Percentiles rank a stretch among this genome's conserved stretches.
Evolutionary conservation across 2,888 invertebrate genomes (phyloP).

Genomic region (Drosophila kanekoi): DNA sequence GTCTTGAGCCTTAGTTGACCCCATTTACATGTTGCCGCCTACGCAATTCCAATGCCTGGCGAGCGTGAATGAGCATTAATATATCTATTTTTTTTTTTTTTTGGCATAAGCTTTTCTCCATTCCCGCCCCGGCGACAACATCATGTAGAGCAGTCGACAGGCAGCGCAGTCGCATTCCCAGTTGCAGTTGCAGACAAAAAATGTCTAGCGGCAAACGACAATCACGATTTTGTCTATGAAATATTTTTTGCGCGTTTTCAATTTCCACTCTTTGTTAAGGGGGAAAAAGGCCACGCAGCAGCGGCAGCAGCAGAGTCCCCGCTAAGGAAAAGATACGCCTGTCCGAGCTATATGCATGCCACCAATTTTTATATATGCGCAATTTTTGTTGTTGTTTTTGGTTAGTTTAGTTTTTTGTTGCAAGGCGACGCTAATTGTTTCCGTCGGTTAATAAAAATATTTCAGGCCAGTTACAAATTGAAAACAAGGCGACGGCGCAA

Average conservation of each 20-base stretch:
- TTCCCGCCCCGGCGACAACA: slow-evolving; percentile 2
- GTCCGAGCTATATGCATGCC: slow-evolving; percentile 55
- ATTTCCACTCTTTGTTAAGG: slow-evolving; percentile 65
- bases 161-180: slow-evolving; percentile 1
- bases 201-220: slow-evolving; percentile 78
- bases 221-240: slow-evolving; percentile 76
- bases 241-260: slow-evolving; percentile 77
- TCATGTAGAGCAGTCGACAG: slow-evolving; percentile 60
- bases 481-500: slow-evolving; percentile 56
- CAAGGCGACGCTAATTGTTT: slow-evolving; percentile 81
- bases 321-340: slow-evolving; percentile 57
- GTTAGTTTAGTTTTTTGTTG: slow-evolving; percentile 27
- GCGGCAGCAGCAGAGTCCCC: slow-evolving; percentile 11
- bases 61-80: slow-evolving; percentile 38
- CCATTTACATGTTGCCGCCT: slow-evolving; percentile 41
- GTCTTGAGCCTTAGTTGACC: neutral
- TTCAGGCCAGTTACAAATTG: slow-evolving; percentile 79
- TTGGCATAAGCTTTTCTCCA: slow-evolving; percentile 5
- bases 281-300: slow-evolving; percentile 71
- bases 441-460: slow-evolving; percentile 83
- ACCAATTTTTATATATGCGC: slow-evolving; percentile 41
- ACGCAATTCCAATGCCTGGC: slow-evolving; percentile 24
- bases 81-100: slow-evolving; percentile 20
- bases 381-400: slow-evolving; percentile 13
- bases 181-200: slow-evolving; percentile 30